Evolutionary conservation across 30 jellyfish, hydroid and myxozoan species (phyloP), one percentile per base, ranked within the genome.

Genomic region (Pelagia noctiluca): DNA sequence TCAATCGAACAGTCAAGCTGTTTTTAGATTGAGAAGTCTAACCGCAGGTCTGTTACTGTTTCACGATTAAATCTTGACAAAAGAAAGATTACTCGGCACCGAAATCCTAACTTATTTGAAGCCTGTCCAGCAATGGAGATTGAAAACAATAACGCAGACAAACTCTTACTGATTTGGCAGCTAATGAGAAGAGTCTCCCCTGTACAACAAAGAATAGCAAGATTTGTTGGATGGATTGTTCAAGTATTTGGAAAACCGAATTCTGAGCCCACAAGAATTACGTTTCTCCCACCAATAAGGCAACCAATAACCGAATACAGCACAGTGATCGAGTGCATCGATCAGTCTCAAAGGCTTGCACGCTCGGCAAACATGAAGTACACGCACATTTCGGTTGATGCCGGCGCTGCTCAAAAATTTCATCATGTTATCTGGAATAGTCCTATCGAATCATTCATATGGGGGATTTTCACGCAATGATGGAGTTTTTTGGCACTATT

Each of bases 201-300:
- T 12, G 71, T 30, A 38, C 69, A 71, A 22, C 83, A 71, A 21
- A 34, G 69, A 16, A 38, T 32, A 22, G 35, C 83, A 35, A 35
- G 83, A 30, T 71, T 37, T 38, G 83, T 37, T 71, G 83, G 83
- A 71, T 71, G 83, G 83, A 30, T 71, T 22, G 25, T 38, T 28
- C 67, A 18, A 36, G 46, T 30, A n/a, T 48, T 71, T 48, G 83
- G 67, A 38, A 12, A 71, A 71, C 69, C 69, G 50, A 71, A 71
- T 71, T 71, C 71, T 12, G 33, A 67, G 57, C 73, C 73, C 25
- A 60, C 73, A 2, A 60, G 73, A 60, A 60, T 60, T 60, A 60
- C 37, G 38, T 67, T 67, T 35, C 64, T 67, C 33, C 71, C 80
- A 10, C 81, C 81, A 38, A 68, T 68, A 26, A 63, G 76, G 48